These are phyloP conservation scores for Steinernema scapterisci DNA, from an alignment of 2,888 invertebrate genomes.

Conservation along the genomic window DNA sequence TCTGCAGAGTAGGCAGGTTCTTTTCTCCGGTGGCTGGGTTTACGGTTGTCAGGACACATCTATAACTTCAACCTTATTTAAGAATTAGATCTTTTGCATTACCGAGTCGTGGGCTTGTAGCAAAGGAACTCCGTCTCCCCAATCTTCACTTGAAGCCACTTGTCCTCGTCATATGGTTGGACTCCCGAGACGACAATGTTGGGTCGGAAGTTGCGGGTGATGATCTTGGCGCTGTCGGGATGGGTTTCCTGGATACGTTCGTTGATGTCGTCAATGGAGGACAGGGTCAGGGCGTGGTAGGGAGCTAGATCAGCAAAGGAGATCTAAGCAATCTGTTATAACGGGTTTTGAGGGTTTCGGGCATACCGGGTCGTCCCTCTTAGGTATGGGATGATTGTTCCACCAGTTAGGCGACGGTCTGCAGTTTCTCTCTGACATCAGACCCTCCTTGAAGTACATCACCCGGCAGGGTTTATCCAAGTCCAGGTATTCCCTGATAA, in stretches of 20 bases:
- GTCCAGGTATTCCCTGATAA: conserved; percentile 48
- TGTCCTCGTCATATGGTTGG: conserved; percentile 60
- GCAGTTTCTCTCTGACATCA: conserved; percentile 58
- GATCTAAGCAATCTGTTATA: conserved; percentile 44
- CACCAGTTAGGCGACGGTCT: conserved; percentile 38
- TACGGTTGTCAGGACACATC: conserved; percentile 46
- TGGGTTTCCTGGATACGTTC: conserved; percentile 25
- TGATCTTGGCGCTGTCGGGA: conserved; percentile 7
- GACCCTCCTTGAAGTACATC: conserved; percentile 50
- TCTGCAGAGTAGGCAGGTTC: conserved; percentile 40
- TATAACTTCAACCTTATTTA: conserved; percentile 13
- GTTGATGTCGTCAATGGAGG: conserved; percentile 57
- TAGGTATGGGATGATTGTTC: conserved; percentile 32
- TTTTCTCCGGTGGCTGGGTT: conserved; percentile 40
- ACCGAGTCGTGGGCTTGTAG: conserved; percentile 62
- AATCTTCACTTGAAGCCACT: conserved; percentile 59
- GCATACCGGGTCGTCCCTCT: conserved; percentile 42
- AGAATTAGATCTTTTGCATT: background rate
- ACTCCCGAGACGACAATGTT: conserved; percentile 53
- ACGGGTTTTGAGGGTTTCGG: background rate
- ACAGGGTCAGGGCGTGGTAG: conserved; percentile 55
- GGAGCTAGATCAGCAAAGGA: conserved; percentile 56
- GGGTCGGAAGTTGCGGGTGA: conserved; percentile 59
- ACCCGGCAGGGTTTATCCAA: conserved; percentile 46
- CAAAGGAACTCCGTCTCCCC: conserved; percentile 59